Evolutionary conservation across 2,797 vertebrate genomes (phyloP), one percentile per base, ranked within the genome.

Genomic region (Astyanax mexicanus): DNA sequence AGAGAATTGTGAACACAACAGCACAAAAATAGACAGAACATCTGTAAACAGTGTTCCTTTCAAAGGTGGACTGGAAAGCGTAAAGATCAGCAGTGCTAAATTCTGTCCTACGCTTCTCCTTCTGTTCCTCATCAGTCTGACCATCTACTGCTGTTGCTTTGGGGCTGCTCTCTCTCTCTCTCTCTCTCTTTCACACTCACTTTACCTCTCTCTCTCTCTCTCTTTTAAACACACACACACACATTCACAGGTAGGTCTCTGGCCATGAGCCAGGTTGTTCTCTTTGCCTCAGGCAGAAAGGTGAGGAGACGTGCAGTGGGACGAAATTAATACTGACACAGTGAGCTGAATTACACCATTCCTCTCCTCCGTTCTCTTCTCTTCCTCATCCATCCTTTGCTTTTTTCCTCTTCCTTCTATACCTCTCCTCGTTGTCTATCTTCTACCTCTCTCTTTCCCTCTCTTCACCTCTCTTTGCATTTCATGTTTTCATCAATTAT

Each of bases 251-350:
- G 37, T 68, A 65, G 35, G 45, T 32, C 27, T 52, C 44, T 68
- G 27, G 35, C 44, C 27, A 45, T 51, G 51, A 51, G 65, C 65
- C 65, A 17, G 29, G 65, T 47, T 47, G 45, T 47, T 47, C 45
- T 47, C 45, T 47, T 47, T 47, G 45, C 45, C 45, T 47, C 45
- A 19, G 65, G 65, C 65, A 45, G 51, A 21, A 35, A 68, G 65
- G 37, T 21, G 64, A 67, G 13, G 49, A 49, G 15, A 45, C 38
- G 65, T 49, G 65, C 64, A 35, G 42, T 13, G 45, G 45, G 45
- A 47, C n/a, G 15, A 19, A 47, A 47, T 47, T 47, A 47, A 47
- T 19, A 47, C 45, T 47, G n/a, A 19, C 45, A 47, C 45, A 47
- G n/a, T 37, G 25, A 58, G 10, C 19, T 52, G 17, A 40, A 58